Conservation (phyloP, 35 echinoderm and acorn worm genomes). For the Strongylocentrotus purpuratus region DNA sequence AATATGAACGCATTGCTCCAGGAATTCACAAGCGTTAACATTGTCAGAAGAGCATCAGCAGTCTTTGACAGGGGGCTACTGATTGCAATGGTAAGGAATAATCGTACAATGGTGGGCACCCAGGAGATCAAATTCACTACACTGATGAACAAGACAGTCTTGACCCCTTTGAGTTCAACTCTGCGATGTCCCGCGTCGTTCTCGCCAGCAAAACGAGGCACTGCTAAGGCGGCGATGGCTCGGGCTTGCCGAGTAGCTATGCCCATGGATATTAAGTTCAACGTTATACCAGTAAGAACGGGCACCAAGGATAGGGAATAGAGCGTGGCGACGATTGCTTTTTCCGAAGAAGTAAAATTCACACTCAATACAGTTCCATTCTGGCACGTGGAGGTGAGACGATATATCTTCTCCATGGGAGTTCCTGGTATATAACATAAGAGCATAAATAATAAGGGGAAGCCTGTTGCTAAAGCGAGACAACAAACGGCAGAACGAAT, state of each 20-base stretch:
- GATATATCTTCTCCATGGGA: neutral
- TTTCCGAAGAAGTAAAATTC: neutral
- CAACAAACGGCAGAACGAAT: neutral
- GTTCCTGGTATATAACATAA: neutral
- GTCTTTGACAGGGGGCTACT: no score
- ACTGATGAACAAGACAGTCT: neutral
- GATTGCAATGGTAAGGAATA: no score
- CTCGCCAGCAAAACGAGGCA: no score
- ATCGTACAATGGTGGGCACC: neutral
- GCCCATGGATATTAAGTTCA: neutral
- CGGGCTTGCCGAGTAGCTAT: no score
- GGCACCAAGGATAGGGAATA: neutral
- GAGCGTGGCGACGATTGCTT: neutral
- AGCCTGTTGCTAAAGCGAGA: neutral
- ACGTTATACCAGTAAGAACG: neutral
- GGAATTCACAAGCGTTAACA: neutral
- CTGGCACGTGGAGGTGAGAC: neutral
- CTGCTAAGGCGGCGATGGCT: no score
- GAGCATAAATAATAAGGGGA: neutral
- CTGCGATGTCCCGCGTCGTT: neutral
- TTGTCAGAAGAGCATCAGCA: neutral
- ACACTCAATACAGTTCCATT: neutral
- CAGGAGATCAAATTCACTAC: neutral
- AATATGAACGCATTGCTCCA: neutral
- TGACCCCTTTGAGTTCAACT: neutral